Evolutionary conservation across 2,113 vertebrate genomes (phyloP).

Genomic region (Seriola aureovittata): DNA sequence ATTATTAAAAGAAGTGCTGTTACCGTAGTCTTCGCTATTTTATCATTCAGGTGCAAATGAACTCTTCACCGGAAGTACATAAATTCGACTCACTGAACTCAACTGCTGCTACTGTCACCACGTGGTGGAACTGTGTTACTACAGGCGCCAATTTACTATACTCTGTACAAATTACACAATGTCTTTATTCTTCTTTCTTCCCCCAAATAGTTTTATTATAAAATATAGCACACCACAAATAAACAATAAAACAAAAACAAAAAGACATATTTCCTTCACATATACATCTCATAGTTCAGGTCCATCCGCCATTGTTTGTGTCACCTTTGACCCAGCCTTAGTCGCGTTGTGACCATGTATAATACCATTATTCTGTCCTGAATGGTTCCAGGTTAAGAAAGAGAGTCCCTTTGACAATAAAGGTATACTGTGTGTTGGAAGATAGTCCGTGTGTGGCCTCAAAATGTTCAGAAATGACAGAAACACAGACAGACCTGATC

Average conservation of each 20-base stretch:
- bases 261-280: not conserved
- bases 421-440: too few species aligned
- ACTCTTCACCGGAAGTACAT: constrained; percentile 73
- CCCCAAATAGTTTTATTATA: too few species aligned
- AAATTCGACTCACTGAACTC: not conserved
- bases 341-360: not conserved
- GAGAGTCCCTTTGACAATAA: too few species aligned
- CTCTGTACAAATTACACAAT: too few species aligned
- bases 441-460: too few species aligned
- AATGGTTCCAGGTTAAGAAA: not conserved
- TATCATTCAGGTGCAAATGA: constrained; percentile 45
- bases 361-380: not conserved
- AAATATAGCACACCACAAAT: not conserved
- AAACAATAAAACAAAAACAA: not conserved
- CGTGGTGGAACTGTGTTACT: constrained; percentile 56
- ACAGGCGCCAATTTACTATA: not conserved
- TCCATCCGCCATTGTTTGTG: not conserved
- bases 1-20: not conserved
- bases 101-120: constrained; percentile 35
- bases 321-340: too few species aligned
- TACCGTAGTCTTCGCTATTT: constrained; percentile 63
- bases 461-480: too few species aligned
- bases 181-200: not conserved
- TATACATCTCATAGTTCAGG: not conserved
- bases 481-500: too few species aligned